Base-by-base conservation (phyloP, 2,888 invertebrate genomes). In the Nebria brevicollis region DNA sequence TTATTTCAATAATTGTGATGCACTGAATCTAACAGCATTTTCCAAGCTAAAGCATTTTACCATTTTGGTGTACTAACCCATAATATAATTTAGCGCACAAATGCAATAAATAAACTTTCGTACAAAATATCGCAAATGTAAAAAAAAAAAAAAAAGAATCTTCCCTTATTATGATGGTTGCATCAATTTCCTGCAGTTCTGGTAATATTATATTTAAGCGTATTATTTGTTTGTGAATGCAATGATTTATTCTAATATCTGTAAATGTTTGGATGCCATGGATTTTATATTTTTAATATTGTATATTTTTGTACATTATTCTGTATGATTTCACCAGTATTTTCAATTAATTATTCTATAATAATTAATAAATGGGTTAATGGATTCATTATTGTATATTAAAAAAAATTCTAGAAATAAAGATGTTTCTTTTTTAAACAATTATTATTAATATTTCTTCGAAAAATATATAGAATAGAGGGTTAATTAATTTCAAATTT, bases 301-400 rank as follows among this genome's bases (percentile, higher is more conserved):
- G 80, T 80, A 80, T 80, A 80, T 80, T 80, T 80, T 80, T 80
- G 80, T 80, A 80, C 75, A 80, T 80, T 70, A 25, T 66, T 80
- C 75, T 75, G 70, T 66, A 68, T 64, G 68, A 75, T 80, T 80
- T 65, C 66, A 80, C 74, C 75, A 80, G 80, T 80, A 80, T 80
- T 80, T 73, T 79, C 2, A 34, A 34, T 34, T 8, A 54, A 54
- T 54, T 54, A 54, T 54, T 54, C 13, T 11, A 54, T 80, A 11
- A 26, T 70, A 25, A 79, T 68, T 68, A 66, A 75, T 80, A 80
- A 75, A 75, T 80, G 80, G 80, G 80, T 80, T 80, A 75, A 70
- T 80, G 80, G 72, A 80, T 72, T 75, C 66, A 75, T 70, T 68
- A 41, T 76, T 76, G 66, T 75, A 65, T 75, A 75, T 54, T 64